Percentiles rank a stretch among this genome's conserved stretches.
These are phyloP conservation scores for Notiomystis cincta DNA, from an alignment of 2,113 vertebrate genomes.

Conservation along the genomic window DNA sequence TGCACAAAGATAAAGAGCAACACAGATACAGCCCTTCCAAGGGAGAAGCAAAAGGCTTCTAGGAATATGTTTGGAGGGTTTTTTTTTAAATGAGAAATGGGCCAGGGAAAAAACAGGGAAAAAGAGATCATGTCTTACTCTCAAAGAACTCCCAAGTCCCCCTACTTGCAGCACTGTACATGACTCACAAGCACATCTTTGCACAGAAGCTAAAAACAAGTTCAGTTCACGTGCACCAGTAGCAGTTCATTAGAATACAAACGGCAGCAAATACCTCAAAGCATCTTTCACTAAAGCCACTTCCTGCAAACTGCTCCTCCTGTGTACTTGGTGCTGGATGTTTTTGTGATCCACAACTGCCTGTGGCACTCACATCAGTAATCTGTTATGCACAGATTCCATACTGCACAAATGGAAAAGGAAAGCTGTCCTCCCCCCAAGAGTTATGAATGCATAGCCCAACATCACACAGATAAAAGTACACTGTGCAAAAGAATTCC, in stretches of 20 bases:
- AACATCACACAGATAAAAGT: background rate
- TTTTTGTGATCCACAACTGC: background rate
- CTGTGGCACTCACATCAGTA: background rate
- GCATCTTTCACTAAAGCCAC: background rate
- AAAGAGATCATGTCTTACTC: background rate
- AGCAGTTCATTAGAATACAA: background rate
- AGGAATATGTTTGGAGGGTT: fast-evolving
- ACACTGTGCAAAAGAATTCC: background rate
- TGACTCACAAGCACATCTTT: background rate
- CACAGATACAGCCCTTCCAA: background rate
- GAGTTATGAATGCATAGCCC: background rate
- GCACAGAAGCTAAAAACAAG: background rate
- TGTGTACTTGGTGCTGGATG: too few species aligned
- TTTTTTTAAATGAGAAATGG: background rate
- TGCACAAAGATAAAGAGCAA: background rate
- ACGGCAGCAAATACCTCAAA: background rate
- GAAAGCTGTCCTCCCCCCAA: background rate
- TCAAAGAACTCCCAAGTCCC: background rate
- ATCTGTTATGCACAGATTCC: background rate
- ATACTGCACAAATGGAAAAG: background rate
- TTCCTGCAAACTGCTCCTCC: background rate
- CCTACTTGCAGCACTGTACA: background rate
- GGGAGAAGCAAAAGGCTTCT: background rate
- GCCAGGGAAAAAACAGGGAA: background rate
- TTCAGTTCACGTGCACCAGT: background rate